phyloP scores from a whole-genome alignment of 1,140 invertebrate genomes.

The Lordiphosa mommai region DNA sequence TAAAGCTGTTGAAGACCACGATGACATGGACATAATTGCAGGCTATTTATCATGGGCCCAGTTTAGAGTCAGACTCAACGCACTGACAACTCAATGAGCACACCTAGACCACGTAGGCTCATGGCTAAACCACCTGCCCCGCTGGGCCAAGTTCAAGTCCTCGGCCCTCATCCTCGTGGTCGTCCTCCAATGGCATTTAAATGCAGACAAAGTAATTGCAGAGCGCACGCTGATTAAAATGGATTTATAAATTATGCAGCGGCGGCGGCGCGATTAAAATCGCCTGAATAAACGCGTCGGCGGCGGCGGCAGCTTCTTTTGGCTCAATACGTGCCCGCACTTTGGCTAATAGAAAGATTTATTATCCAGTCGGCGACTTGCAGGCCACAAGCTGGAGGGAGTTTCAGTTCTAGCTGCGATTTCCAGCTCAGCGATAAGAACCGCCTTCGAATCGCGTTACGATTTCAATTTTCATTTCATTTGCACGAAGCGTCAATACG shows the following conservation, averaged over 20 bases:
- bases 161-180: too few relatives aligned
- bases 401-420: slow-evolving; percentile 38
- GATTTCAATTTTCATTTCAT: slow-evolving; percentile 78
- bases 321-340: slow-evolving; percentile 38
- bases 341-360: slow-evolving; percentile 79
- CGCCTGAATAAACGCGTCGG: slow-evolving; percentile 57
- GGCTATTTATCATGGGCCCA: slow-evolving; percentile 66
- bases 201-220: slow-evolving; percentile 78
- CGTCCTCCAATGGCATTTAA: slow-evolving; percentile 59
- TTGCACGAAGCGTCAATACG: slow-evolving; percentile 60
- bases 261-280: slow-evolving; percentile 62
- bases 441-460: slow-evolving; percentile 40
- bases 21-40: slow-evolving; percentile 71
- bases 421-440: slow-evolving; percentile 61
- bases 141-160: slow-evolving; percentile 61
- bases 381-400: slow-evolving; percentile 24
- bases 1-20: slow-evolving; percentile 22
- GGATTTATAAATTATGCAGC: slow-evolving; percentile 79
- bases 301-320: slow-evolving; percentile 28
- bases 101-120: slow-evolving; percentile 64
- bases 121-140: slow-evolving; percentile 49
- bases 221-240: slow-evolving; percentile 67
- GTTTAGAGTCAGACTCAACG: slow-evolving; percentile 45
- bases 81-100: slow-evolving; percentile 75
- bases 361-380: slow-evolving; percentile 59